A percentile compares a stretch with the other conserved stretches of the same genome.
Conservation (phyloP, 2,113 vertebrate species). For the Mionectes macconnelli region DNA sequence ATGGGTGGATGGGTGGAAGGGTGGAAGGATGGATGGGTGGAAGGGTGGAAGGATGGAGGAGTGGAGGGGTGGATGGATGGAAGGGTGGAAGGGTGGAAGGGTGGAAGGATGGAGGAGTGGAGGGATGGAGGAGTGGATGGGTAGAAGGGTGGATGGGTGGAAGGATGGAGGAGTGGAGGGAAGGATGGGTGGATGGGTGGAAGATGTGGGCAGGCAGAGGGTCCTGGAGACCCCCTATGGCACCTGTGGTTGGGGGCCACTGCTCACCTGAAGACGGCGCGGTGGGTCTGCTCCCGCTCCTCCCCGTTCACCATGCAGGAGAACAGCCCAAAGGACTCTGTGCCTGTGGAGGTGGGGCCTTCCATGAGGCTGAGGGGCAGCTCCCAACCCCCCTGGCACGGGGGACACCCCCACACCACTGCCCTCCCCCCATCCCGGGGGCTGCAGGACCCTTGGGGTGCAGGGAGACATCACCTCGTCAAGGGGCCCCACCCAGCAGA, state of each 20-base stretch:
- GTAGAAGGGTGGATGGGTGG: not conserved
- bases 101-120: too few relatives aligned
- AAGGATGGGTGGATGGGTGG: not conserved
- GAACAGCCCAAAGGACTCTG: constrained; percentile 97
- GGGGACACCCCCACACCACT: rapidly evolving
- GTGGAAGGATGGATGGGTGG: too few relatives aligned
- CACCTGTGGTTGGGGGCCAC: rapidly evolving
- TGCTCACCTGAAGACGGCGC: constrained; percentile 86
- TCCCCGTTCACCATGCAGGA: constrained; percentile 93
- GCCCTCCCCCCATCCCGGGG: not conserved
- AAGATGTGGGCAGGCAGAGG: not conserved
- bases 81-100: not conserved
- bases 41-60: too few relatives aligned
- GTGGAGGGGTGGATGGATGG: not conserved
- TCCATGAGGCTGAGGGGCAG: not conserved
- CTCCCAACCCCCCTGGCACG: not conserved
- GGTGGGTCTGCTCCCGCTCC: constrained; percentile 93
- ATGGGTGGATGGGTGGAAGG: not conserved
- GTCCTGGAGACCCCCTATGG: not conserved
- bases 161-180: not conserved
- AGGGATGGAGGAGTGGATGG: not conserved
- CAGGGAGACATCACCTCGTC: not conserved
- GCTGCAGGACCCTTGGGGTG: rapidly evolving
- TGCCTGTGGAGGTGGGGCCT: constrained; percentile 73
- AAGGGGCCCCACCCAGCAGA: too few relatives aligned